A percentile compares a stretch with the other conserved stretches of the same genome.
Evolutionary conservation across 2,888 invertebrate genomes (phyloP).

Genomic region (Eilema sororculum): DNA sequence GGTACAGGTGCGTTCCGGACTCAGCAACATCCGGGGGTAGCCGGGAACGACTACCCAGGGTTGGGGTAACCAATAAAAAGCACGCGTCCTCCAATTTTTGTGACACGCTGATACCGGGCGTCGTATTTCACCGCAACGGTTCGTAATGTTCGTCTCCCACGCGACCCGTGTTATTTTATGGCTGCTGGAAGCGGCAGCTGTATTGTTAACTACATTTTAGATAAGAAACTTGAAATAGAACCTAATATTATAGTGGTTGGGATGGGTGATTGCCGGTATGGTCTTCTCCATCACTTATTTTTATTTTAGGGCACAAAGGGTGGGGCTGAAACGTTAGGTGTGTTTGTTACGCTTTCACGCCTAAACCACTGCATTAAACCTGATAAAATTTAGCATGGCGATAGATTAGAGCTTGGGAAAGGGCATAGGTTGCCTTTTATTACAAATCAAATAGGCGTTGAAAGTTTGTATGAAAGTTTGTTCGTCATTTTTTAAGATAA

Average conservation of each 20-base stretch:
- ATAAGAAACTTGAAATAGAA: slow-evolving; percentile 5
- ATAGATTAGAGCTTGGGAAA: too few species aligned
- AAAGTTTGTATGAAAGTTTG: too few species aligned
- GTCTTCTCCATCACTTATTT: too few species aligned
- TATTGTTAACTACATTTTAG: slow-evolving; percentile 22
- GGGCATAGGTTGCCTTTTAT: too few species aligned
- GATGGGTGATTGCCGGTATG: too few species aligned
- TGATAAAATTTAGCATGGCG: too few species aligned
- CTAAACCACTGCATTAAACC: too few species aligned
- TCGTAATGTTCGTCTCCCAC: slow-evolving; percentile 72
- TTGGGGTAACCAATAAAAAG: slow-evolving; percentile 65
- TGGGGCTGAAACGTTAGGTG: too few species aligned
- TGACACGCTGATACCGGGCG: slow-evolving; percentile 70
- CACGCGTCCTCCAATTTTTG: slow-evolving; percentile 73
- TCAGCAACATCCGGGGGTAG: slow-evolving; percentile 46
- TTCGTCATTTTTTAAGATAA: too few species aligned
- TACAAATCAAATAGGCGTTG: too few species aligned
- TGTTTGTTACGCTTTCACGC: too few species aligned
- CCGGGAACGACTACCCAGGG: slow-evolving; percentile 19
- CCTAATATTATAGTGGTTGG: neutral
- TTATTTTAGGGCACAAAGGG: too few species aligned
- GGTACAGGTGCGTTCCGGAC: slow-evolving; percentile 55
- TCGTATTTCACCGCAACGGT: slow-evolving; percentile 71
- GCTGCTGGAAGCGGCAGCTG: slow-evolving; percentile 45
- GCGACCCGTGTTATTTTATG: slow-evolving; percentile 53